Conservation (phyloP, 2,797 vertebrate genomes). For the Anisognathus igniventris region DNA sequence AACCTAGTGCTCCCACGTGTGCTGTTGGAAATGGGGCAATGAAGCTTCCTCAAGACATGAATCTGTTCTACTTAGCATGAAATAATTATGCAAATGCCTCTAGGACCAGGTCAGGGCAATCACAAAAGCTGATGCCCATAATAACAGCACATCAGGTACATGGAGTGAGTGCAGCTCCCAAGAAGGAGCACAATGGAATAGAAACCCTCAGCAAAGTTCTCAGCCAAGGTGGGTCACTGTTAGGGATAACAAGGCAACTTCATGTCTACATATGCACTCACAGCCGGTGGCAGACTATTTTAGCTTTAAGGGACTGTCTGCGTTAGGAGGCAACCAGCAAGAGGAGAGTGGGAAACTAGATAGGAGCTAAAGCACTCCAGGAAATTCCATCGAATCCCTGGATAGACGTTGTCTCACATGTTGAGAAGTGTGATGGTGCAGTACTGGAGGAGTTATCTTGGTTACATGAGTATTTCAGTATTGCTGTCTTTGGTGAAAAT, state of each 20-base stretch:
- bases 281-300: not conserved
- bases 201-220: not conserved
- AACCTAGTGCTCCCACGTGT: not conserved
- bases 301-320: not conserved
- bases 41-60: not conserved
- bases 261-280: not conserved
- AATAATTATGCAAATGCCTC: not conserved
- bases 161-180: not conserved
- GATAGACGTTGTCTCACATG: not conserved
- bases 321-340: not conserved
- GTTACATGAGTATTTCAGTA: not conserved
- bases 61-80: not conserved
- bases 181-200: not conserved
- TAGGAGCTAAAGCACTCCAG: slow-evolving; percentile 11
- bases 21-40: not conserved
- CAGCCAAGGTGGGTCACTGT: not conserved
- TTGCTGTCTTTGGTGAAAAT: not conserved
- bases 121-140: not conserved
- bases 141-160: not conserved
- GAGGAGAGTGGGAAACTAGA: slow-evolving; percentile 26
- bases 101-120: not conserved
- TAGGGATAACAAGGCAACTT: not conserved
- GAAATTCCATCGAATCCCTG: slow-evolving; percentile 28
- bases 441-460: not conserved
- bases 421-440: slow-evolving; percentile 30